Conservation (phyloP, 2,888 invertebrate species). For the Abscondita cerata region DNA sequence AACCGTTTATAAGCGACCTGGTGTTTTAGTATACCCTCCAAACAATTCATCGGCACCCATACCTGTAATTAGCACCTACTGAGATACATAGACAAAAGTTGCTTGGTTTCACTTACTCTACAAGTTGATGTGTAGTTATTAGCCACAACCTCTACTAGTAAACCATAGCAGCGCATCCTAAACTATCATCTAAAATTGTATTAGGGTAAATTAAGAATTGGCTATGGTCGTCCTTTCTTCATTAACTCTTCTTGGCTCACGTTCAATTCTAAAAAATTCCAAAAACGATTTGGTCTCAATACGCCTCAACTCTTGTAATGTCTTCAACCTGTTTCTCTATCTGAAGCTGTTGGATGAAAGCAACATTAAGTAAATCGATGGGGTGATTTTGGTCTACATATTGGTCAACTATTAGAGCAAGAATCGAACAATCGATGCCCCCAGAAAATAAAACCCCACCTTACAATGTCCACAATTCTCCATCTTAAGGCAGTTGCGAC, state of each 20-base stretch:
- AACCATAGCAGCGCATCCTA: constrained; percentile 98
- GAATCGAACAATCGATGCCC: constrained; percentile 93
- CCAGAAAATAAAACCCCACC: constrained; percentile 89
- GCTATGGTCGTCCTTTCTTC: constrained; percentile 67
- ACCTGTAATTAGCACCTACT: constrained; percentile 82
- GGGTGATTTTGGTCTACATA: constrained; percentile 69
- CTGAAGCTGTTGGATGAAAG: constrained; percentile 81
- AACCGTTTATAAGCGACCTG: constrained; percentile 71
- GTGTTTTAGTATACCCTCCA: constrained; percentile 92
- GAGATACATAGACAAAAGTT: too few relatives aligned
- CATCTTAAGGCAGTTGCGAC: constrained; percentile 65
- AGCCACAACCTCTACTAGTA: constrained; percentile 80
- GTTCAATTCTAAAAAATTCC: constrained; percentile 87
- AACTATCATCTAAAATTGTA: constrained; percentile 93
- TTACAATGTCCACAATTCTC: constrained; percentile 57
- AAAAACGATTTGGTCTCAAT: constrained; percentile 75
- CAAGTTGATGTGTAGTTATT: constrained; percentile 64
- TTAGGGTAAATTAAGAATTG: constrained; percentile 85
- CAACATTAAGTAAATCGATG: constrained; percentile 95
- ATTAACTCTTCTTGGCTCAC: constrained; percentile 71
- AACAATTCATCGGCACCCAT: constrained; percentile 98
- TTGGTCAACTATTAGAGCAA: constrained; percentile 81
- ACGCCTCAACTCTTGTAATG: constrained; percentile 71
- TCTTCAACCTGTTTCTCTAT: constrained; percentile 77
- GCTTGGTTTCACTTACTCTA: constrained; percentile 61